phyloP scores from a whole-genome alignment of 2,113 vertebrate species.

The Mormoops blainvillei region DNA sequence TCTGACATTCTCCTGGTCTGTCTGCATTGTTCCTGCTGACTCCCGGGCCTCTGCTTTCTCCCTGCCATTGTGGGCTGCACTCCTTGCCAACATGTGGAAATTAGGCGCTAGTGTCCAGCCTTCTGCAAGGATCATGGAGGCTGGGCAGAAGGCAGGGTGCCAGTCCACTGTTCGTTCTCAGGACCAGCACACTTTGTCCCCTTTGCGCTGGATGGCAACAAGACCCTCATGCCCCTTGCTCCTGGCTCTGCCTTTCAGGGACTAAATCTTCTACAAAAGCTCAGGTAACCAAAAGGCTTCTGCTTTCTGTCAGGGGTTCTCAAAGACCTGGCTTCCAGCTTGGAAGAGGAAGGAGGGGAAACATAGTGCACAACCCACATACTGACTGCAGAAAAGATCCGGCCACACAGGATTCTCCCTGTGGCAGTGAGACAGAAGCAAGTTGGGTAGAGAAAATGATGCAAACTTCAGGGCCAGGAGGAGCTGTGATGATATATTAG shows the following conservation, averaged over 20 bases:
- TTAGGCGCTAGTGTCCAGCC: background rate
- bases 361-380: background rate
- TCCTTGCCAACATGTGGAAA: background rate
- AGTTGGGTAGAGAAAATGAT: background rate
- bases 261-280: background rate
- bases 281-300: background rate
- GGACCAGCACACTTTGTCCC: background rate
- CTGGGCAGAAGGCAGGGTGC: background rate
- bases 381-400: background rate
- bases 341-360: background rate
- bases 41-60: background rate
- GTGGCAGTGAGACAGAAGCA: background rate
- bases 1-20: background rate
- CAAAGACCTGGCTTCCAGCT: background rate
- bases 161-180: background rate
- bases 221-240: background rate
- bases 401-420: background rate
- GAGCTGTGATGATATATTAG: background rate
- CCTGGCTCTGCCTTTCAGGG: background rate
- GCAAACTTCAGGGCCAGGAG: background rate
- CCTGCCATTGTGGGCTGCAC: accelerated
- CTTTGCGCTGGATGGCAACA: background rate
- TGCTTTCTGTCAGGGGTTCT: background rate
- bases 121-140: background rate
- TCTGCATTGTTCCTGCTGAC: background rate